Evolutionary conservation across 2,888 invertebrate species (phyloP).

Genomic region (Salticus scenicus): DNA sequence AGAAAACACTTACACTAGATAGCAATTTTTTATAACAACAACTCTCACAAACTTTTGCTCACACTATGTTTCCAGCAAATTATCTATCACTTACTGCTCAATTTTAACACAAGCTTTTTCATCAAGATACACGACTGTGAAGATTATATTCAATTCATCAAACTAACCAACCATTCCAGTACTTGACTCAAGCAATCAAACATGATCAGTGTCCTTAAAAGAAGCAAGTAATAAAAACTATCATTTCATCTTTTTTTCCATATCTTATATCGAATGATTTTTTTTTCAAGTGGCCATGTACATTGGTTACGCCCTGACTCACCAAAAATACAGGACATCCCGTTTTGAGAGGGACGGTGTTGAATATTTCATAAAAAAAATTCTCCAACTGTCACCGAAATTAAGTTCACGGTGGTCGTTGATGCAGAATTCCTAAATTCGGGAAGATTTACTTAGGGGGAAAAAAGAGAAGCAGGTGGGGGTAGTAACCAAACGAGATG

Average conservation of each 20-base stretch:
- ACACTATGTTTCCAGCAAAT: not conserved
- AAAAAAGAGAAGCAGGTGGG: not conserved
- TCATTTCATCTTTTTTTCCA: too few species aligned
- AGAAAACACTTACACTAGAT: too few species aligned
- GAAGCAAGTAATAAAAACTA: too few species aligned
- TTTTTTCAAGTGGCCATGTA: not conserved
- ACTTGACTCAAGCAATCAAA: not conserved
- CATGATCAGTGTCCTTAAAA: not conserved
- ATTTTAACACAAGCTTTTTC: too few species aligned
- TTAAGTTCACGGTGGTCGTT: not conserved
- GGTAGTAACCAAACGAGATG: too few species aligned
- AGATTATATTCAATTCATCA: not conserved
- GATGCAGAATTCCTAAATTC: slow-evolving; percentile 10
- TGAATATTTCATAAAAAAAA: slow-evolving; percentile 15
- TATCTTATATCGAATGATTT: not conserved
- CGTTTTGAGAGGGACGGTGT: not conserved
- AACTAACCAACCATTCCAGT: not conserved
- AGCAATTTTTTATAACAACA: too few species aligned
- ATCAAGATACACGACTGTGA: not conserved
- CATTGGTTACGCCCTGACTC: not conserved
- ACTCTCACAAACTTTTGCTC: not conserved
- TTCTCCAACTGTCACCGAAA: slow-evolving; percentile 2
- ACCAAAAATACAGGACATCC: slow-evolving; percentile 11
- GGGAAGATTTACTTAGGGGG: not conserved
- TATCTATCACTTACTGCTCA: not conserved